phyloP scores from a whole-genome alignment of 2,888 invertebrate species.

The Lathronympha strigana region DNA sequence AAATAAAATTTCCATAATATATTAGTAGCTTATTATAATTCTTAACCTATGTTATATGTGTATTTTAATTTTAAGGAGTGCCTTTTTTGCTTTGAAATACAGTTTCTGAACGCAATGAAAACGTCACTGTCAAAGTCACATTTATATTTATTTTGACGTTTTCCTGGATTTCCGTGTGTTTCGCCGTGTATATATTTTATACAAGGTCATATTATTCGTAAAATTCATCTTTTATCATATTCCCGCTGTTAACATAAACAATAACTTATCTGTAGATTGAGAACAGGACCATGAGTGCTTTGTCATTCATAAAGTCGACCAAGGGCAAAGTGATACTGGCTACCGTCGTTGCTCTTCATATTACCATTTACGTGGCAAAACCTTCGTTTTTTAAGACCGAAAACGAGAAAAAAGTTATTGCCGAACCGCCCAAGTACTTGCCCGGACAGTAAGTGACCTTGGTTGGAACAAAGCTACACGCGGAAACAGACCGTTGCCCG shows the following conservation, averaged over 20 bases:
- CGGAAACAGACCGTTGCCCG: constrained; percentile 50
- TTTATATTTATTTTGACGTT: constrained; percentile 25
- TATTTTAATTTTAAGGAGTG: no score
- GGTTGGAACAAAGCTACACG: constrained; percentile 47
- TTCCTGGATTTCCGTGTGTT: no score
- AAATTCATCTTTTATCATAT: constrained; percentile 16
- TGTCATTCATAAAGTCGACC: constrained; percentile 72
- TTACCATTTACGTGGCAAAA: constrained; percentile 72
- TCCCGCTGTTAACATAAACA: constrained; percentile 30
- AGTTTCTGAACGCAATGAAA: constrained; percentile 24
- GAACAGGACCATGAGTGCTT: constrained; percentile 61
- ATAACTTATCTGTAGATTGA: constrained; percentile 7
- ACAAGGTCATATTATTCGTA: constrained; percentile 25
- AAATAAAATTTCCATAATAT: no score
- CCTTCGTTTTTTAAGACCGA: constrained; percentile 75
- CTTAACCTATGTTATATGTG: no score
- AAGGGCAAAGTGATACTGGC: constrained; percentile 73
- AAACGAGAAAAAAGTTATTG: constrained; percentile 51
- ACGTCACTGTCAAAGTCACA: constrained; percentile 35
- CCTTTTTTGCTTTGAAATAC: not conserved
- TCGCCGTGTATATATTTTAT: constrained; percentile 1
- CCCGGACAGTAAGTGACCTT: constrained; percentile 68
- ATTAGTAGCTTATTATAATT: no score
- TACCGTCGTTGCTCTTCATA: constrained; percentile 70
- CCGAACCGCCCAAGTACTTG: constrained; percentile 69